phyloP scores from a whole-genome alignment of 2,888 invertebrate species.

The Dasypolia templi region DNA sequence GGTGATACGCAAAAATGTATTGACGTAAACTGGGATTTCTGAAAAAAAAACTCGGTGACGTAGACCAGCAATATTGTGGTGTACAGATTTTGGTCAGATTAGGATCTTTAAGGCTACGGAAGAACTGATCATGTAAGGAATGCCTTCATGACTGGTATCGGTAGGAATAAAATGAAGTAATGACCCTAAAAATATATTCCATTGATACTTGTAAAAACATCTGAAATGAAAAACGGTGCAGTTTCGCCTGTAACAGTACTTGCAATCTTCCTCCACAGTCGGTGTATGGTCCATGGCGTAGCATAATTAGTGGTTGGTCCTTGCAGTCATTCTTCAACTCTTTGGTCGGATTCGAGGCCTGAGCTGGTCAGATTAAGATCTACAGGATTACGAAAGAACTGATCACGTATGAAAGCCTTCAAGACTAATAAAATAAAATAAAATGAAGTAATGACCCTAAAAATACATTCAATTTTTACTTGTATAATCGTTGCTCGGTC shows the following conservation, averaged over 20 bases:
- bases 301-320: not conserved
- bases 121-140: not conserved
- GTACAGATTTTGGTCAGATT: too few species aligned
- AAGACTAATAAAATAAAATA: not conserved
- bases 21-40: too few species aligned
- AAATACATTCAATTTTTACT: constrained; percentile 6
- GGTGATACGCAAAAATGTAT: too few species aligned
- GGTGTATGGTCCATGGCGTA: not conserved
- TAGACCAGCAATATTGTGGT: too few species aligned
- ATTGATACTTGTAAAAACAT: constrained; percentile 26
- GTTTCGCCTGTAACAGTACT: not conserved
- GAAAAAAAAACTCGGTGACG: too few species aligned
- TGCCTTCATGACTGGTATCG: not conserved
- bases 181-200: not conserved
- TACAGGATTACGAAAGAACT: not conserved
- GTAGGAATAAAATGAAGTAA: not conserved
- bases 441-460: not conserved
- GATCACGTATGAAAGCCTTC: not conserved
- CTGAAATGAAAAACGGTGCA: not conserved
- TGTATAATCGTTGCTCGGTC: not conserved
- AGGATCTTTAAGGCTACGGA: too few species aligned
- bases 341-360: not conserved
- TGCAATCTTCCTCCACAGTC: too few species aligned
- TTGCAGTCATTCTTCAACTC: not conserved
- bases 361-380: too few species aligned